Base-by-base conservation (phyloP, 2,888 invertebrate species). In the Plagodis pulveraria region DNA sequence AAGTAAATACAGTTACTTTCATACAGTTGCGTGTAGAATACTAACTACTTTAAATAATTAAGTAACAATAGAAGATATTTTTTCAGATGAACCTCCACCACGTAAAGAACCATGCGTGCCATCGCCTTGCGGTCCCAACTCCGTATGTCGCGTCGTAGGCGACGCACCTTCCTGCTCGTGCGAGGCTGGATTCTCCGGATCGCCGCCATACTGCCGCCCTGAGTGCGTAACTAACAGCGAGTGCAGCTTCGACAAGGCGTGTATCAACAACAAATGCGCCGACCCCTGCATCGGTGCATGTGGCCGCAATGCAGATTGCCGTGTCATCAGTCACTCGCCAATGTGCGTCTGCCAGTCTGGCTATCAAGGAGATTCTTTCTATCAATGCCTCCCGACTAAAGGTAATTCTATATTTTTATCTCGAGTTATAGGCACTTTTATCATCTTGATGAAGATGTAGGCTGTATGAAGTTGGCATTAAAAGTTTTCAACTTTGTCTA, bases 161-260 rank as follows among this genome's bases (percentile, higher is more conserved):
- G 93, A 93, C 41, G 85, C 87, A 51, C 95, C 96, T 0, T 91
- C 95, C 5, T 97, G 97, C 76, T 94, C 95, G 66, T 97, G 97
- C 72, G 74, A 95, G 44, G 91, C 94, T 42, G 96, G 95, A 43
- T 97, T 95, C 87, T 93, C 93, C 67, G 97, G 97, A 40, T 94
- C 94, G 58, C 95, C 97, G 59, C 95, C 95, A 41, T 95, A 96
- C 56, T 98, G 97, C 76, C 93, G 95, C 63, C 97, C 97, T 2
- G 97, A 97, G 84, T 97, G 97, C 82, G 94, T 96, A 2, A 94
- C 97, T 32, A 97, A 96, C 76, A 95, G 96, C 9, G 97, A 97
- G 80, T 97, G 97, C 81, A 89, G 94, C 52, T 94, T 95, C 66
- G 94, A 96, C 74, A 95, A 94, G 70, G 96, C 97, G 34, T 98